Evolutionary conservation across 2,113 vertebrate genomes (phyloP).

Genomic region (Paradoxurus hermaphroditus): DNA sequence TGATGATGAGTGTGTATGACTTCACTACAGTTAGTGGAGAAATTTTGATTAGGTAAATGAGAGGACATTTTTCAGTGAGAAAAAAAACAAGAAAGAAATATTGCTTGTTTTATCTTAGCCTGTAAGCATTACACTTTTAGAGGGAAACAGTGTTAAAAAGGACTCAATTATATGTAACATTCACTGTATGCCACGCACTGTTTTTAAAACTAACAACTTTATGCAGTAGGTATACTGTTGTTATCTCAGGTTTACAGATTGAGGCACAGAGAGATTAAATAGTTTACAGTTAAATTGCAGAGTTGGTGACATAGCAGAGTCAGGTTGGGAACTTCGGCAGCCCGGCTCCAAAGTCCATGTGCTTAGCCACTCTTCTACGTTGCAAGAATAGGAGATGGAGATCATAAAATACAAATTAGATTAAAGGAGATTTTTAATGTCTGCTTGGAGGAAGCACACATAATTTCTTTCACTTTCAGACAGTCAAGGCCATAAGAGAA

Average conservation of each 20-base stretch:
- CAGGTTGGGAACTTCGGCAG: neutral
- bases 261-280: constrained; percentile 14
- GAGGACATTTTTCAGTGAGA: neutral
- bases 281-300: neutral
- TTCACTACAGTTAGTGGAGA: neutral
- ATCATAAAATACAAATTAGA: neutral
- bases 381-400: neutral
- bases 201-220: neutral
- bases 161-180: neutral
- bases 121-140: neutral
- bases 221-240: neutral
- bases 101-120: constrained; percentile 10
- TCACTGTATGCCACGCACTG: neutral
- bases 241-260: neutral
- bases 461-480: constrained; percentile 53
- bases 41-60: neutral
- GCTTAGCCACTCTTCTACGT: neutral
- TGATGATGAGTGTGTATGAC: neutral
- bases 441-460: neutral
- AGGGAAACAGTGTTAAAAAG: neutral
- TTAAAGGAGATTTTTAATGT: constrained; percentile 15
- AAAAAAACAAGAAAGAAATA: neutral
- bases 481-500: neutral
- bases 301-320: neutral
- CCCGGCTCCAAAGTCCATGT: neutral